A percentile compares a stretch with the other conserved stretches of the same genome.
These are phyloP conservation scores for Drosophila percnosoma DNA, from an alignment of 2,888 invertebrate genomes.

Conservation along the genomic window DNA sequence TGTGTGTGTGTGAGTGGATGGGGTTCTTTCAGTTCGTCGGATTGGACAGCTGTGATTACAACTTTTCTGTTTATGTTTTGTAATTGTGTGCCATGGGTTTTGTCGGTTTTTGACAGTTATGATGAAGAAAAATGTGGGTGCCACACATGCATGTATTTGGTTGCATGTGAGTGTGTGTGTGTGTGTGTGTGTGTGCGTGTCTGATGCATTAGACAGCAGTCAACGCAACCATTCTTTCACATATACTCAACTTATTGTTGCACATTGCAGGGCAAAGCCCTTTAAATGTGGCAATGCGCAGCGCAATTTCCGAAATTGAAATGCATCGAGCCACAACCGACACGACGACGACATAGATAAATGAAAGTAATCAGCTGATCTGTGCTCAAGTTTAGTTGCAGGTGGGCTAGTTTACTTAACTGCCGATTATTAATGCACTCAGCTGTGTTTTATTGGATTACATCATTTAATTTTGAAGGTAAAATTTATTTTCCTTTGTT, in stretches of 20 bases:
- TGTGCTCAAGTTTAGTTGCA: not conserved
- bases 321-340: conserved; percentile 46
- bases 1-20: not conserved
- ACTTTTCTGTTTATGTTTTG: conserved; percentile 75
- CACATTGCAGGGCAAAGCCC: conserved; percentile 58
- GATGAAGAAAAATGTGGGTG: conserved; percentile 72
- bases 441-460: not conserved
- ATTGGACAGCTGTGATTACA: conserved; percentile 78
- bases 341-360: conserved; percentile 4
- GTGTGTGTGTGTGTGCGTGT: conserved; percentile 10
- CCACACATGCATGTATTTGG: conserved; percentile 16
- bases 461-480: not conserved
- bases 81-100: conserved; percentile 69
- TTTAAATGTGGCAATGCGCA: conserved; percentile 56
- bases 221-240: conserved; percentile 35
- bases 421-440: not conserved
- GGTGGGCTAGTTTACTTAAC: not conserved
- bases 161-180: conserved; percentile 2
- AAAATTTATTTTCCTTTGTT: not conserved
- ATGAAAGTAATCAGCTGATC: not conserved
- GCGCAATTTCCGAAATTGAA: conserved; percentile 61
- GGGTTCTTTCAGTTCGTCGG: conserved; percentile 48
- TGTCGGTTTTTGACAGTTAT: conserved; percentile 77
- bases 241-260: conserved; percentile 28
- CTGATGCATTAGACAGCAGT: conserved; percentile 42